Base-by-base conservation (phyloP, 2,113 vertebrate species). In the Sturnus vulgaris region DNA sequence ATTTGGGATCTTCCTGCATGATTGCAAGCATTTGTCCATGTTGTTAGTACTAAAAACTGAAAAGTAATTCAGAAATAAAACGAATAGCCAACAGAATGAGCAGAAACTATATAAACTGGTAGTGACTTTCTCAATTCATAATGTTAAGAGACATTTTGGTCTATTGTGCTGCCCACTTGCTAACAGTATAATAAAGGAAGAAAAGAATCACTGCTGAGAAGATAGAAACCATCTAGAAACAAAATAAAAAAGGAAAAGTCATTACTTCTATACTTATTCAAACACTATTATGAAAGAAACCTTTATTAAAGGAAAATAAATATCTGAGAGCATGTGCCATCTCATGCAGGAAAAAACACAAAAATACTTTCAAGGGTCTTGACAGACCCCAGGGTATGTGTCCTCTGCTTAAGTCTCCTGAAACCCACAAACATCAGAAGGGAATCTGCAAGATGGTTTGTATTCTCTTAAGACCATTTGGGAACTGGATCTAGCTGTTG, bases 331-430 rank as follows among this genome's bases (percentile, higher is more conserved):
- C 21, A 47, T 31, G 27, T 40, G 30, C 5, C 18, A 31, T 53
- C 46, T 44, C 31, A 76, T 1, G 39, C 5, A 49, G 23, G 46
- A 77, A 73, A 44, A 72, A 63, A 18, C 39, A 94, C 33, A 76
- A 72, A 37, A 33, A 12, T 27, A 44, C 12, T 64, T 63, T 72
- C 33, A 68, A 57, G 28, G 70, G 31, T 25, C 82, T 52, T 86
- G 31, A 60, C 46, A 77, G 22, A 49, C 13, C 12, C 13, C 1
- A 2, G 28, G 31, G 37, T n/a, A 23, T 0, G 0, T 60, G 18
- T 46, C 23, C 46, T 75, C 64, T 82, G 14, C 10, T 78, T 82
- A 68, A 72, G 6, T 65, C 33, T 68, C 21, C 25, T 56, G 40
- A 56, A 71, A 76, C 23, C 44, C 2, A 1, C 52, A 23, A 40